Evolutionary conservation across 2,113 vertebrate genomes (phyloP), one percentile per base, ranked within the genome.

Genomic region (Calyptommatus sinebrachiatus): DNA sequence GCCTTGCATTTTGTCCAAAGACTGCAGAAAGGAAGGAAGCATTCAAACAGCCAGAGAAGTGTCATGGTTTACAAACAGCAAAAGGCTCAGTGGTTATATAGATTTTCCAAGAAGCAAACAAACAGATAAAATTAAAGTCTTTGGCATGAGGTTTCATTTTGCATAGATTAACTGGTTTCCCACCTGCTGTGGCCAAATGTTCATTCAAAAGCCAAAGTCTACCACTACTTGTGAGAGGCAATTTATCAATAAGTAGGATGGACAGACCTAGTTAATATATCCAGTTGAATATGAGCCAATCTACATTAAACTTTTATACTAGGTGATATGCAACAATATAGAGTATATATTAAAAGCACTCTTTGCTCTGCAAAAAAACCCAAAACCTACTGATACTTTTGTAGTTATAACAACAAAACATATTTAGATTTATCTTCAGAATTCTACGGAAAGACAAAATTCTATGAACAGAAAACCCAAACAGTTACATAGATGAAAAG

Each of bases 201-300:
- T 8, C 2, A 35, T 26, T 61, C 28, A 66, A 16, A 66, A 66
- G n/a, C 65, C 76, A 0, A 1, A 67, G 31, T 4, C 16, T 63
- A 14, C 63, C n/a, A 48, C 7, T 0, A 57, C 35, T 70, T 22
- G 35, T 0, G 22, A 65, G 24, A 67, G 0, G 24, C 1, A 0
- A 41, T 41, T 10, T 8, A 60, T 45, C 46, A 73, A 45, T 5
- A n/a, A 6, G 28, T 22, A 18, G 5, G 0, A n/a, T 0, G 7
- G 26, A 24, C 31, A 35, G 0, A 0, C n/a, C 0, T 0, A 11
- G 6, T 41, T 9, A 7, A 8, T 12, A 0, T 0, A 0, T 8
- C 62, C 78, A 57, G 0, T 29, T 0, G 11, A 71, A 8, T 0
- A 7, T 0, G 1, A 14, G 65, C 61, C 73, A 29, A 82, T 45